Conservation (phyloP, 2,888 invertebrate genomes). For the Lamproptera curius region DNA sequence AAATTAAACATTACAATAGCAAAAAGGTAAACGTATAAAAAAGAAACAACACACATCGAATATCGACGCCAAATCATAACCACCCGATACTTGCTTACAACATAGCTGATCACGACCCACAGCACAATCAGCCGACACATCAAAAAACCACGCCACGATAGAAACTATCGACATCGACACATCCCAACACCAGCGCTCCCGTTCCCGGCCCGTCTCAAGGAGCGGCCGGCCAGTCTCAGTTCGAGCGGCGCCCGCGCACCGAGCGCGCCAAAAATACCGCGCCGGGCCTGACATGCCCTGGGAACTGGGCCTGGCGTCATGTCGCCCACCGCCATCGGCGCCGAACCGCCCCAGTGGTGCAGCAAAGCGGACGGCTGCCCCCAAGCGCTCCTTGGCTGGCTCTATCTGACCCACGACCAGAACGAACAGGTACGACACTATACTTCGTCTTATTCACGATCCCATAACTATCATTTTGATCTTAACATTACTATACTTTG, state of each 20-base stretch:
- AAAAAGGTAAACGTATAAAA: too few relatives aligned
- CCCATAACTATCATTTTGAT: too few relatives aligned
- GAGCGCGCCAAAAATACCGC: constrained; percentile 63
- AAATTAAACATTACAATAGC: too few relatives aligned
- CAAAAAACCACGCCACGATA: constrained; percentile 32
- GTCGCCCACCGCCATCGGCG: constrained; percentile 66
- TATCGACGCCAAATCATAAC: too few relatives aligned
- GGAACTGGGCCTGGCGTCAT: constrained; percentile 46
- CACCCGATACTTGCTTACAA: too few relatives aligned
- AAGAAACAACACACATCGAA: too few relatives aligned
- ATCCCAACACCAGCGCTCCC: constrained; percentile 43
- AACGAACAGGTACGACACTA: constrained; percentile 57
- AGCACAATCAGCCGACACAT: too few relatives aligned
- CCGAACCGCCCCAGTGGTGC: constrained; percentile 67
- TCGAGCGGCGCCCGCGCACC: constrained; percentile 67
- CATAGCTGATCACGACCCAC: too few relatives aligned
- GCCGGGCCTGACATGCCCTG: constrained; percentile 49
- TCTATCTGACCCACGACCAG: constrained; percentile 63
- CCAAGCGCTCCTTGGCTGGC: constrained; percentile 66
- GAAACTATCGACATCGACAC: constrained; percentile 14
- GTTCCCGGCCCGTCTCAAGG: constrained; percentile 66
- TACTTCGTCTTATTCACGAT: too few relatives aligned
- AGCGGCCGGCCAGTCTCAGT: constrained; percentile 59
- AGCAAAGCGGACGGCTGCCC: constrained; percentile 59
- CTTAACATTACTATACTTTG: too few relatives aligned